A percentile compares a stretch with the other conserved stretches of the same genome.
Conservation (phyloP, 2,113 vertebrate genomes). For the Anoura caudifer region DNA sequence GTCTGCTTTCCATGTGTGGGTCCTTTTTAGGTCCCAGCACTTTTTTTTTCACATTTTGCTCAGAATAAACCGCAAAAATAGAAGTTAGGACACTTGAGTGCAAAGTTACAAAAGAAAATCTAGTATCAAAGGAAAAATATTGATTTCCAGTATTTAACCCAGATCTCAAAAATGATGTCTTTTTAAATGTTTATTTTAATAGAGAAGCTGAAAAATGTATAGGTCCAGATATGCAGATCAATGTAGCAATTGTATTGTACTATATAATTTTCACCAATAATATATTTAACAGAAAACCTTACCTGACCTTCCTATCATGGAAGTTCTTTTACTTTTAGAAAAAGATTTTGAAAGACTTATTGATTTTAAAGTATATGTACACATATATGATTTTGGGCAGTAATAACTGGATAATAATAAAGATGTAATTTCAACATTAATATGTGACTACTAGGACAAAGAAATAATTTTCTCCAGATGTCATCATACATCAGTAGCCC, state of each 20-base stretch:
- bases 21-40: neutral
- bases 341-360: neutral
- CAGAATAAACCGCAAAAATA: neutral
- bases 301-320: neutral
- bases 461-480: neutral
- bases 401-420: neutral
- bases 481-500: neutral
- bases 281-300: neutral
- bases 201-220: neutral
- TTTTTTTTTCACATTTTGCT: neutral
- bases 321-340: neutral
- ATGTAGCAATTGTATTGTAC: neutral
- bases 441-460: neutral
- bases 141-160: neutral
- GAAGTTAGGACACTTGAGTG: neutral
- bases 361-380: neutral
- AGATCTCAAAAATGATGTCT: neutral
- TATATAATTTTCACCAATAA: neutral
- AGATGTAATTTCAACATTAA: neutral
- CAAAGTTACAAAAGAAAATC: neutral
- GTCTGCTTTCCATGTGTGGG: neutral
- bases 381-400: neutral
- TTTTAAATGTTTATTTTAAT: neutral
- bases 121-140: neutral
- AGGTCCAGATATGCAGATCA: neutral